These are phyloP conservation scores for Urocolius indicus DNA, from an alignment of 2,113 vertebrate genomes.

Conservation along the genomic window DNA sequence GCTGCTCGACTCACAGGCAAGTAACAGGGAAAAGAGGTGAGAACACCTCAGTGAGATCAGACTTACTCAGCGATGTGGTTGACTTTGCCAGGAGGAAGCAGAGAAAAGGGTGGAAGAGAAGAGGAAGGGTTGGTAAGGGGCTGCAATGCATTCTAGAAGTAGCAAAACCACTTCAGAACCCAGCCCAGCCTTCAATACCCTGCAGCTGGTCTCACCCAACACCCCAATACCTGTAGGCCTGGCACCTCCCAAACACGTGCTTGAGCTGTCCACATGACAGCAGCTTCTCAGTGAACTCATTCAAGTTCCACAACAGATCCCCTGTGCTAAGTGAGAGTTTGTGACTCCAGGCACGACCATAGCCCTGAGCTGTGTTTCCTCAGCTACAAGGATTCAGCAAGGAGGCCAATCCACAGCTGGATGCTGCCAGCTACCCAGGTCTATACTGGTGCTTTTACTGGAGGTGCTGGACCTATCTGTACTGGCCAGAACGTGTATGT, in stretches of 20 bases:
- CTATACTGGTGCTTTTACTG: background rate
- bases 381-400: background rate
- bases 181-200: accelerated
- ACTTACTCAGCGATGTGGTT: slow-evolving; percentile 39
- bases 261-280: background rate
- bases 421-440: background rate
- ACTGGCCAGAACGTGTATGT: background rate
- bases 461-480: background rate
- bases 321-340: background rate
- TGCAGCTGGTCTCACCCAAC: accelerated
- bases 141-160: background rate
- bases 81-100: slow-evolving; percentile 44
- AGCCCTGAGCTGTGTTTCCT: background rate
- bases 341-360: background rate
- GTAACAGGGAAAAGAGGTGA: background rate
- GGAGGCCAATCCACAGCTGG: background rate
- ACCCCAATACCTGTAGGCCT: background rate
- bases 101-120: slow-evolving; percentile 12
- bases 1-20: background rate
- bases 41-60: background rate
- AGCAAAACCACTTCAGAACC: background rate
- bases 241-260: background rate
- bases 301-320: background rate
- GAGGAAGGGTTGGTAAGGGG: background rate
- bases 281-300: background rate